Evolutionary conservation across 2,888 invertebrate genomes (phyloP), one percentile per base, ranked within the genome.

Genomic region (Dione juno): DNA sequence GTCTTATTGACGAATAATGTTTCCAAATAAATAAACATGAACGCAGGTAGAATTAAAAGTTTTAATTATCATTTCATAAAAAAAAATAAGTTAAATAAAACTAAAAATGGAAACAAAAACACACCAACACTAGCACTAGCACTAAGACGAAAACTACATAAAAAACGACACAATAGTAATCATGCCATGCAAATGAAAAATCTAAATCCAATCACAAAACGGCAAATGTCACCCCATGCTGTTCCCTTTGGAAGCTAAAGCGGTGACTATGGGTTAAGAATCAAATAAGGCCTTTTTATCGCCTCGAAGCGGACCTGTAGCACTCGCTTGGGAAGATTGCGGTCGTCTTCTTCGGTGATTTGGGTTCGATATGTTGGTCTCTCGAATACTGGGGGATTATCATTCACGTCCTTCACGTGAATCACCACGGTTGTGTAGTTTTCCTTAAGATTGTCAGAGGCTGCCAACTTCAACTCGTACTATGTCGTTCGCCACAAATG

Each of bases 331-430:
- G 98, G 98, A 82, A 98, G 95, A 90, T 97, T 98, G 83, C 98
- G 95, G 94, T 98, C 98, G 87, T 98, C 98, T 90, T 98, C 98
- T 91, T 98, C 98, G 54, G 98, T 98, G 91, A 98, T 98, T 93
- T 98, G 98, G 66, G 98, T 98, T 84, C 98, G 96, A 94, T 98
- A 98, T 70, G 97, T 98, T 66, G 98, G 98, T 77, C 98, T 94
- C 91, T 98, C 98, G 92, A 99, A 99, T 79, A 98, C 97, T 3
- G 99, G 99, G 57, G 98, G 97, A 94, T 99, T 99, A 94, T 99
- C 99, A 92, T 99, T 99, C 78, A 99, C 98, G 89, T 99, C 99
- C 93, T 98, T 98, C 81, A 99, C 98, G 92, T 98, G 97, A 84
- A 99, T 98, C 84, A 98, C 98, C 78, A 99, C 98, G 52, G 97